These are phyloP conservation scores for Lasioglossum vierecki DNA, from an alignment of 2,888 invertebrate genomes.

Conservation along the genomic window DNA sequence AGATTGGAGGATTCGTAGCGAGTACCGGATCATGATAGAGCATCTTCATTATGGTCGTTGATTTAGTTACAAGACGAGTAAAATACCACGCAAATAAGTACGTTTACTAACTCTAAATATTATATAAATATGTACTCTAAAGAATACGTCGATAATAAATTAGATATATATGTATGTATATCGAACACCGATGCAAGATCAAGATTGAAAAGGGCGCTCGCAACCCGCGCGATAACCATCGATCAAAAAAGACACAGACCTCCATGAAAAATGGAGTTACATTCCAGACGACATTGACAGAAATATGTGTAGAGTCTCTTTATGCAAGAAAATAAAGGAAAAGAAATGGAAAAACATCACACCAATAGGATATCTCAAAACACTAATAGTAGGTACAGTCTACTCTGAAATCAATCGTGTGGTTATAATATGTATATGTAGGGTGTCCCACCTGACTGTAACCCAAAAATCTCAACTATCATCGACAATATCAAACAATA, in stretches of 20 bases:
- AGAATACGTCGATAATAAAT: slow-evolving; percentile 50
- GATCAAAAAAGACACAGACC: slow-evolving; percentile 78
- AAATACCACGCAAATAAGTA: slow-evolving; percentile 57
- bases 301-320: slow-evolving; percentile 67
- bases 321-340: slow-evolving; percentile 57
- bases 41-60: slow-evolving; percentile 31
- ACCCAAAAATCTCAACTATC: not conserved
- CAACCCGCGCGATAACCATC: slow-evolving; percentile 74
- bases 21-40: slow-evolving; percentile 38
- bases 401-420: slow-evolving; percentile 67
- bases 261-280: slow-evolving; percentile 72
- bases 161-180: slow-evolving; percentile 55
- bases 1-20: slow-evolving; percentile 49
- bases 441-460: not conserved
- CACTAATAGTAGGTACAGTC: slow-evolving; percentile 76
- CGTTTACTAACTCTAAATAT: slow-evolving; percentile 59
- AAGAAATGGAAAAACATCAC: slow-evolving; percentile 79
- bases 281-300: slow-evolving; percentile 81
- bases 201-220: slow-evolving; percentile 66
- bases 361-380: slow-evolving; percentile 79
- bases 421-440: slow-evolving; percentile 9
- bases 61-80: slow-evolving; percentile 48
- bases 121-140: slow-evolving; percentile 51
- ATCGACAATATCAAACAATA: not conserved
- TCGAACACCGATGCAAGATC: slow-evolving; percentile 74